A percentile compares a stretch with the other conserved stretches of the same genome.
Conservation (phyloP, 2,888 invertebrate species). For the Pasiphila rectangulata region DNA sequence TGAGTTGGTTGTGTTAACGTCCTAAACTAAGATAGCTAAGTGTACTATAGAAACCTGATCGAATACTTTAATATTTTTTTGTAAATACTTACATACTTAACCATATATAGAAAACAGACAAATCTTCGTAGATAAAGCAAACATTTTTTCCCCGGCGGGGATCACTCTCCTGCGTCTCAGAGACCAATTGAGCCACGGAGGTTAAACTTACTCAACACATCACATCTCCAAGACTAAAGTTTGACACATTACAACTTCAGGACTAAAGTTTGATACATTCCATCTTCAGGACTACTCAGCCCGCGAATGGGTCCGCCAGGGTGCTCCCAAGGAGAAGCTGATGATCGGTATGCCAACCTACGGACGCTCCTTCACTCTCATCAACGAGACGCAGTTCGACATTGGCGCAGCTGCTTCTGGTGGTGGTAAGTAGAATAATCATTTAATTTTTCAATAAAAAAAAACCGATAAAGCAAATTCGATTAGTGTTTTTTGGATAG, state of each 20-base stretch:
- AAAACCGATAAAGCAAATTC: not conserved
- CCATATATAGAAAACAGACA: too few relatives aligned
- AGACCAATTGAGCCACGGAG: too few relatives aligned
- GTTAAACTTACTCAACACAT: not conserved
- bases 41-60: too few relatives aligned
- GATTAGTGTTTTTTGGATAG: not conserved
- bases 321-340: slow-evolving; percentile 95
- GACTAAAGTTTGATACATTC: too few relatives aligned
- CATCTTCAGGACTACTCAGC: slow-evolving; percentile 89
- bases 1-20: too few relatives aligned
- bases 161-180: too few relatives aligned
- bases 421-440: slow-evolving; percentile 82
- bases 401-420: slow-evolving; percentile 95
- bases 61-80: too few relatives aligned
- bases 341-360: slow-evolving; percentile 98
- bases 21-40: too few relatives aligned
- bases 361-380: slow-evolving; percentile 93
- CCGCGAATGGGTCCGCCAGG: slow-evolving; percentile 95
- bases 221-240: slow-evolving; percentile 84
- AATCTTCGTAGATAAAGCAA: too few relatives aligned
- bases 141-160: too few relatives aligned
- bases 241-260: too few relatives aligned
- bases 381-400: slow-evolving; percentile 92
- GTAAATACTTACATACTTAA: too few relatives aligned
- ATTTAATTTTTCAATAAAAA: not conserved